These are phyloP conservation scores for Ganaspis sp. DNA, from an alignment of 1,140 invertebrate genomes.

Conservation along the genomic window DNA sequence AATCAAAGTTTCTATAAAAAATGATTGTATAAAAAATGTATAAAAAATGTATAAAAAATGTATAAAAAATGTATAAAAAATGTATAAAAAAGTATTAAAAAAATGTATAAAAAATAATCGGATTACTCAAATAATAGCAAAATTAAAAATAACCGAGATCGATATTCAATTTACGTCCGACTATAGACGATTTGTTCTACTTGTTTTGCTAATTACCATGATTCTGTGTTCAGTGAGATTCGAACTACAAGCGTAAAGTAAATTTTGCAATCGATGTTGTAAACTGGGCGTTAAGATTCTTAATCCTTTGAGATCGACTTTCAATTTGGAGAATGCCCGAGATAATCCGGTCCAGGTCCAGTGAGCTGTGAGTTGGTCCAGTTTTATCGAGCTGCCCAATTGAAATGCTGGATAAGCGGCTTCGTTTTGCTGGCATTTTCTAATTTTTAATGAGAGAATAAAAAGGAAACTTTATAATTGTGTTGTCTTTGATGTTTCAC, in stretches of 20 bases:
- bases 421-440: constrained; percentile 83
- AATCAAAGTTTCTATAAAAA: no score
- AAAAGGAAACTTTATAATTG: neutral
- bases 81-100: no score
- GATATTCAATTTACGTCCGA: no score
- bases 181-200: no score
- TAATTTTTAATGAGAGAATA: constrained; percentile 69
- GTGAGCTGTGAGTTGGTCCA: constrained; percentile 79
- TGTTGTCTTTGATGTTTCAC: neutral
- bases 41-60: no score
- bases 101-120: no score
- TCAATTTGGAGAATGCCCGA: constrained; percentile 74
- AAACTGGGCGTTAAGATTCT: constrained; percentile 78
- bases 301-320: constrained; percentile 71
- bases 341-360: constrained; percentile 80
- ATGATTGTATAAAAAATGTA: no score
- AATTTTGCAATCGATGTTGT: constrained; percentile 79
- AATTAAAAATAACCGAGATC: no score
- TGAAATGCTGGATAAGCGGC: constrained; percentile 84
- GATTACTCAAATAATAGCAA: no score
- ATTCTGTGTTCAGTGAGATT: constrained; percentile 83
- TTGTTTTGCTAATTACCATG: constrained; percentile 52
- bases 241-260: constrained; percentile 80
- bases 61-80: no score
- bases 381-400: constrained; percentile 80